phyloP scores from a whole-genome alignment of 1,140 invertebrate species.

The Aethina tumida region DNA sequence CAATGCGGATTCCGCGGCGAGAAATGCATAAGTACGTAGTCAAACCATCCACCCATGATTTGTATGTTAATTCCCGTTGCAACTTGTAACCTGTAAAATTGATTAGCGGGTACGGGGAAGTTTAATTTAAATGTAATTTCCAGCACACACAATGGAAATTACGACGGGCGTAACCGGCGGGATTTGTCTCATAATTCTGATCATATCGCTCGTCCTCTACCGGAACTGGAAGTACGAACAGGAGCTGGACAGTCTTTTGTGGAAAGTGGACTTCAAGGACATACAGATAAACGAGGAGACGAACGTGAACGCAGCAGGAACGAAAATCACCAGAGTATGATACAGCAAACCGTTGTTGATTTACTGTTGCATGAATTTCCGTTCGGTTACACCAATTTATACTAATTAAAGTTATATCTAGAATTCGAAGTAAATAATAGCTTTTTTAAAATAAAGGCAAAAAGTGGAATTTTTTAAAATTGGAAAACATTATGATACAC shows the following conservation, averaged over 20 bases:
- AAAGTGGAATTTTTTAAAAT: too few species aligned
- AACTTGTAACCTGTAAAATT: background rate
- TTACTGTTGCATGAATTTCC: slow-evolving; percentile 8
- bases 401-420: slow-evolving; percentile 1
- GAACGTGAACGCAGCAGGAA: slow-evolving; percentile 31
- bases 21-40: slow-evolving; percentile 75
- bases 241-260: slow-evolving; percentile 85
- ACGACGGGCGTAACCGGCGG: slow-evolving; percentile 68
- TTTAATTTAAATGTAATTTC: slow-evolving; percentile 16
- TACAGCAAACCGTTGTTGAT: background rate
- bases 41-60: too few species aligned
- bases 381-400: slow-evolving; percentile 1
- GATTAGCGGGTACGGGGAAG: background rate
- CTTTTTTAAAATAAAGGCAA: too few species aligned
- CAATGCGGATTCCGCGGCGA: slow-evolving; percentile 84
- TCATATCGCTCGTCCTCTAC: slow-evolving; percentile 62
- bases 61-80: too few species aligned
- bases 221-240: slow-evolving; percentile 93
- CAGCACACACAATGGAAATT: slow-evolving; percentile 75
- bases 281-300: slow-evolving; percentile 55
- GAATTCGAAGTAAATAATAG: too few species aligned
- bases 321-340: slow-evolving; percentile 7
- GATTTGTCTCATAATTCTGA: slow-evolving; percentile 54
- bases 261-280: slow-evolving; percentile 92
- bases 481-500: too few species aligned